Conservation (phyloP, 1,140 invertebrate species). For the Drosophila sturtevanti region DNA sequence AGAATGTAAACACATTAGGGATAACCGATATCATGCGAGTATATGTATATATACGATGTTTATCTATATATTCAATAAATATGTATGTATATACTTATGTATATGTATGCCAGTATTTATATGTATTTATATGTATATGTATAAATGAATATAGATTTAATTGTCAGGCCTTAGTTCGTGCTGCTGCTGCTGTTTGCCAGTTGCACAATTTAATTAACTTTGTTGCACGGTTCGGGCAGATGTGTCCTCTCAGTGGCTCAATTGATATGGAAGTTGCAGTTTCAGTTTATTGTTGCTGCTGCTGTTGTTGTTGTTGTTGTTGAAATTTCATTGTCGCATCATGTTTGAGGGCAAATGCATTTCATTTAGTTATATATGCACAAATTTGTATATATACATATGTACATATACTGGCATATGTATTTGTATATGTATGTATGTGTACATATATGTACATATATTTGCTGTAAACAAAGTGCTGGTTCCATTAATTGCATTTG, state of each 20-base stretch:
- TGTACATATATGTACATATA: not conserved
- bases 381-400: not conserved
- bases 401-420: not conserved
- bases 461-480: conserved; percentile 12
- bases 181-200: conserved; percentile 30
- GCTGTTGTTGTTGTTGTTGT: conserved; percentile 18
- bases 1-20: conserved; percentile 68
- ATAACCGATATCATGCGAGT: conserved; percentile 15
- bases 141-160: conserved; percentile 59
- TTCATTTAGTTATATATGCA: conserved; percentile 43
- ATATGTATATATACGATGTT: no score
- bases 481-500: conserved; percentile 25
- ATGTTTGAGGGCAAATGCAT: conserved; percentile 26
- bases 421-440: not conserved
- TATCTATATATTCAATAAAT: not conserved
- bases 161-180: conserved; percentile 33
- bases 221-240: conserved; percentile 46
- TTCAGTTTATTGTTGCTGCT: conserved; percentile 27
- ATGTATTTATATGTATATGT: not conserved
- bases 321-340: conserved; percentile 52
- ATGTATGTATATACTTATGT: not conserved
- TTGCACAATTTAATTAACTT: conserved; percentile 75
- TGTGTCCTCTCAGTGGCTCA: conserved; percentile 44
- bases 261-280: conserved; percentile 19
- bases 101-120: no score